Evolutionary conservation across 2,113 vertebrate genomes (phyloP), one percentile per base, ranked within the genome.

Genomic region (Urocolius indicus): DNA sequence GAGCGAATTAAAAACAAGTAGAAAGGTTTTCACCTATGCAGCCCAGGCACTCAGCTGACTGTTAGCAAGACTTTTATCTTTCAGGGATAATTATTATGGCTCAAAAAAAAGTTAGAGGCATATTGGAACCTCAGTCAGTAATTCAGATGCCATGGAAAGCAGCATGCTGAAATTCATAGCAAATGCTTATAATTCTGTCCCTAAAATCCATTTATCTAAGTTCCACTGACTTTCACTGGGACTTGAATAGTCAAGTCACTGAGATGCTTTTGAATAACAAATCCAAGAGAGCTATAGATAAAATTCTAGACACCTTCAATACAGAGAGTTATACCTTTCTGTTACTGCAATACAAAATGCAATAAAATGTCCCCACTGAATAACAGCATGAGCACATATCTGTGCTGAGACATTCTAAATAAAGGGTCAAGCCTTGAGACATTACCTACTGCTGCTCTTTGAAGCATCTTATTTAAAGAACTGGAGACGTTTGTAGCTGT

Each of bases 181-280:
- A 74, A 89, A 88, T 75, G 65, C 68, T 93, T 85, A 80, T 59
- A 85, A 85, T 80, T 75, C 84, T 83, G n/a, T 49, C 51, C 87
- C 59, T 85, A 88, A 94, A 94, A 92, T 88, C 83, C 90, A 91
- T 88, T 94, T 94, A 92, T 84, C 57, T 65, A 52, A 78, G 79
- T 96, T 76, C 58, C 54, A 46, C 45, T 45, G 71, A 38, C 59
- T 93, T 94, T 83, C 63, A 29, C 0, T 43, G 55, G 49, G 78
- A 62, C 73, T 84, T 43, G 45, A 68, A 76, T 54, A 21, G 14
- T 20, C 41, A 71, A 88, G 34, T 46, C 83, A 72, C 29, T 3
- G 80, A 89, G 73, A 36, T 83, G 41, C 43, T 95, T 94, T 49
- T 59, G 82, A 87, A 81, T 81, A 95, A 74, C 52, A 79, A 77